Evolutionary conservation across 2,797 vertebrate species (phyloP).

Genomic region (Hirundo rustica): DNA sequence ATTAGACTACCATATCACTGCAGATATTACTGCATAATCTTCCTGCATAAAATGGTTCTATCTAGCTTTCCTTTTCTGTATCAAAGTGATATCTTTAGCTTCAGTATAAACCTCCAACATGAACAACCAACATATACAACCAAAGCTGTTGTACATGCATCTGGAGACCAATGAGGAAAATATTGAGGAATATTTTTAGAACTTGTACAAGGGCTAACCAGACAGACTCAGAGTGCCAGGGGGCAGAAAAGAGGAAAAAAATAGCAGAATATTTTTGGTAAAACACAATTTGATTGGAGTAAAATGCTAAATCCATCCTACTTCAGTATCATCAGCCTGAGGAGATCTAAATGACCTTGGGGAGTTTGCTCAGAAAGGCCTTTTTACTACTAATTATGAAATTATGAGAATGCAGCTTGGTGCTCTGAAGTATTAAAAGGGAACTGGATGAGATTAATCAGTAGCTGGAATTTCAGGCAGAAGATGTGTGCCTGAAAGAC

Average conservation of each 20-base stretch:
- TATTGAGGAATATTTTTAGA: not conserved
- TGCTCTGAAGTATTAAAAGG: not conserved
- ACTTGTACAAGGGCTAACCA: not conserved
- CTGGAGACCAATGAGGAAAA: not conserved
- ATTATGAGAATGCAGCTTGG: not conserved
- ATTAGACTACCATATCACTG: not conserved
- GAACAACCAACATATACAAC: not conserved
- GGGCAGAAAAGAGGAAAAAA: accelerated
- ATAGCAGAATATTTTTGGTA: not conserved
- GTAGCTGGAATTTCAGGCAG: not conserved
- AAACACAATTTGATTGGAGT: not conserved
- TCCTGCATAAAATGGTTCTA: not conserved
- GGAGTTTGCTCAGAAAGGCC: not conserved
- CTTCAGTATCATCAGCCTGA: not conserved
- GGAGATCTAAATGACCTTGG: not conserved
- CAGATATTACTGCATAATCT: not conserved
- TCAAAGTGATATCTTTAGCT: not conserved
- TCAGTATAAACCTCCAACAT: not conserved
- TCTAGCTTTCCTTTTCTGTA: not conserved
- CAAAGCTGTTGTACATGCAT: not conserved
- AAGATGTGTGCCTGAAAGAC: not conserved
- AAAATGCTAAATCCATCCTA: not conserved
- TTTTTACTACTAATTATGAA: not conserved
- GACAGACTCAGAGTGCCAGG: not conserved
- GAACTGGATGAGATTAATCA: not conserved